Evolutionary conservation across 2,113 vertebrate species (phyloP).

Genomic region (Perca fluviatilis): DNA sequence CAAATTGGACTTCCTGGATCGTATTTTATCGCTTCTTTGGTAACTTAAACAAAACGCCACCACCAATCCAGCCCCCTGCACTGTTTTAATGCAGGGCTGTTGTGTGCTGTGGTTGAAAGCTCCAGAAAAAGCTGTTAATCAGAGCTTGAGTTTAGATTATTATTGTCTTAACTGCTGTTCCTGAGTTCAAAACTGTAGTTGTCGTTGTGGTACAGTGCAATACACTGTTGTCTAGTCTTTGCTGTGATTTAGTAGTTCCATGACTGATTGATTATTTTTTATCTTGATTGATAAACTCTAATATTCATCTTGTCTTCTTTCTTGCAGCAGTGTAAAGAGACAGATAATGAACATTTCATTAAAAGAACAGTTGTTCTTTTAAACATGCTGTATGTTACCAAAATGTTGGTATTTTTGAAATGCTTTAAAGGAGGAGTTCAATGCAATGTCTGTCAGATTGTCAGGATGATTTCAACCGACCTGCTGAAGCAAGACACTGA

Average conservation of each 20-base stretch:
- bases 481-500: constrained; percentile 8
- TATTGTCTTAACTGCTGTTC: not conserved
- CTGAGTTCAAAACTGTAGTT: not conserved
- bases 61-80: not conserved
- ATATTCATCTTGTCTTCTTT: not conserved
- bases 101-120: not conserved
- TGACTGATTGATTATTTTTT: not conserved
- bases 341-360: not conserved
- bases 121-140: not conserved
- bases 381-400: constrained; percentile 12
- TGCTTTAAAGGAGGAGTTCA: constrained; percentile 15
- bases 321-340: constrained; percentile 2
- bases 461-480: not conserved
- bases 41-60: not conserved
- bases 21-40: not conserved
- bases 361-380: not conserved
- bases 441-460: not conserved
- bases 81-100: not conserved
- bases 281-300: not conserved
- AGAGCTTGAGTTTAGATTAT: not conserved
- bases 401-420: constrained; percentile 1
- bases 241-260: constrained; percentile 43
- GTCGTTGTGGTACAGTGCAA: constrained; percentile 52
- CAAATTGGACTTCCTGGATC: not conserved
- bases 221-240: constrained; percentile 48